phyloP scores from a whole-genome alignment of 2,797 vertebrate genomes.

The Myripristis jacobus region DNA sequence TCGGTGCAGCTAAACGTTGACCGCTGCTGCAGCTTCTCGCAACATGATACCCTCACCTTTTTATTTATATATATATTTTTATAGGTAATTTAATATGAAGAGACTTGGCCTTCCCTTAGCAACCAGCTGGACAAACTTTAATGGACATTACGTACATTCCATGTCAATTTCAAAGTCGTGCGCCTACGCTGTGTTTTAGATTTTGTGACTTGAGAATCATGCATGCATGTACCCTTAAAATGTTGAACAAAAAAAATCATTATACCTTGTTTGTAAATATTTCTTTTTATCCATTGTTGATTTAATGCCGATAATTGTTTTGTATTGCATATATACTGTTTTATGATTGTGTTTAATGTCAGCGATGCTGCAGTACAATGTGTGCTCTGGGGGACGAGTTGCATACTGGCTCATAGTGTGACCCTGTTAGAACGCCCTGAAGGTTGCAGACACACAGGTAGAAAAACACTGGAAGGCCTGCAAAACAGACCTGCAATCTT shows the following conservation, averaged over 20 bases:
- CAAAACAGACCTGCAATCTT: slow-evolving; percentile 25
- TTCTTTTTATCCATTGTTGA: slow-evolving; percentile 61
- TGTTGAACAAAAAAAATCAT: slow-evolving; percentile 65
- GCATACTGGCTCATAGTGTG: slow-evolving; percentile 25
- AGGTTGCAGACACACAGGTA: slow-evolving; percentile 38
- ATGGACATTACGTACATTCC: slow-evolving; percentile 75
- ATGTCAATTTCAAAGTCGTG: slow-evolving; percentile 60
- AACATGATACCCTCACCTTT: slow-evolving; percentile 79
- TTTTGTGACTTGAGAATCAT: slow-evolving; percentile 66
- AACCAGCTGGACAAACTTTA: slow-evolving; percentile 49
- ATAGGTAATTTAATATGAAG: slow-evolving; percentile 86
- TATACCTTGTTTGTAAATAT: slow-evolving; percentile 71
- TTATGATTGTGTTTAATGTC: slow-evolving; percentile 51
- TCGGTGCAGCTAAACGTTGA: slow-evolving; percentile 79
- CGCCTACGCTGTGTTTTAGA: slow-evolving; percentile 47
- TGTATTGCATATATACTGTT: slow-evolving; percentile 57
- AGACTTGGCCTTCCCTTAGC: slow-evolving; percentile 72
- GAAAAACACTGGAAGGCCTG: slow-evolving; percentile 54
- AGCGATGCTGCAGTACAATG: slow-evolving; percentile 55
- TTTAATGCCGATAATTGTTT: slow-evolving; percentile 64
- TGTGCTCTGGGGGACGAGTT: slow-evolving; percentile 41
- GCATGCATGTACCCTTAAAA: slow-evolving; percentile 63
- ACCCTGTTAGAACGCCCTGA: slow-evolving; percentile 30
- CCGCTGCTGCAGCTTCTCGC: slow-evolving; percentile 81
- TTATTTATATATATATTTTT: slow-evolving; percentile 86